These are phyloP conservation scores for Puntigrus tetrazona DNA, from an alignment of 2,113 vertebrate genomes.

Conservation along the genomic window DNA sequence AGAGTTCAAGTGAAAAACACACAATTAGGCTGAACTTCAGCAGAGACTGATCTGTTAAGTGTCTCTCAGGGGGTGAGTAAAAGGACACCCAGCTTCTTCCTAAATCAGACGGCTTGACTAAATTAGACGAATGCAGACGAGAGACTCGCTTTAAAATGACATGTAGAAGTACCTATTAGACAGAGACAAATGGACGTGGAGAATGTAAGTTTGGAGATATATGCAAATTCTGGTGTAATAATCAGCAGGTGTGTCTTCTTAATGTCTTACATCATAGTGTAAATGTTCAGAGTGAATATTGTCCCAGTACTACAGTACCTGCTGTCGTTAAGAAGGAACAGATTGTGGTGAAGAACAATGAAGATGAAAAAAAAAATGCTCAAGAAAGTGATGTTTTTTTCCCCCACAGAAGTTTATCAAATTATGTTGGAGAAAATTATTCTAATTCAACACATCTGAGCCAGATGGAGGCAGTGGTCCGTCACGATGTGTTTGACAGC, in stretches of 20 bases:
- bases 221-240: background rate
- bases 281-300: constrained; percentile 45
- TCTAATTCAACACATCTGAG: constrained; percentile 58
- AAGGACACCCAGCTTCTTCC: constrained; percentile 38
- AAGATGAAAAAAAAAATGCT: constrained; percentile 28
- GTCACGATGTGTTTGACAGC: constrained; percentile 60
- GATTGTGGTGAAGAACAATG: constrained; percentile 51
- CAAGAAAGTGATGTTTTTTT: constrained; percentile 34
- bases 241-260: constrained; percentile 25
- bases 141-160: background rate
- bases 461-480: constrained; percentile 65
- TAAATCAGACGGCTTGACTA: constrained; percentile 12
- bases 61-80: constrained; percentile 43
- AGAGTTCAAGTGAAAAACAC: constrained; percentile 53
- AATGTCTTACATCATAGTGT: background rate
- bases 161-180: constrained; percentile 1
- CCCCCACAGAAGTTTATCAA: constrained; percentile 39
- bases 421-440: constrained; percentile 51
- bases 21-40: constrained; percentile 56
- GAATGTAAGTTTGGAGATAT: constrained; percentile 4
- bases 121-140: constrained; percentile 5
- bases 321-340: constrained; percentile 43
- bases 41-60: constrained; percentile 37
- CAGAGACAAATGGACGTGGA: background rate
- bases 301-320: constrained; percentile 6